Conservation (phyloP, 2,113 vertebrate genomes). For the Lathamus discolor region DNA sequence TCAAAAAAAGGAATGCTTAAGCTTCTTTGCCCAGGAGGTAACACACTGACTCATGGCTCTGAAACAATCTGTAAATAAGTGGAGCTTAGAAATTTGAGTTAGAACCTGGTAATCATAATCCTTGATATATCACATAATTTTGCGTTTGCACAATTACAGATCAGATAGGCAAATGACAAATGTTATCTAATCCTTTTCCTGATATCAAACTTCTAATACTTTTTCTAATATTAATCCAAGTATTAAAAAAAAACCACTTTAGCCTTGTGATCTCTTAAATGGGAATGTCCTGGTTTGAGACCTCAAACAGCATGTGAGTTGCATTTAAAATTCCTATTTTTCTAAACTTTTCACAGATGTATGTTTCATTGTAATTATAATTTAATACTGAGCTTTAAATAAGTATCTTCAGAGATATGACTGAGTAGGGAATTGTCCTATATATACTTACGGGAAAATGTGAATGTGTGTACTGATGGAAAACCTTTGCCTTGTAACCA, state of each 20-base stretch:
- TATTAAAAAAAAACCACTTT: neutral
- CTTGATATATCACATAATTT: neutral
- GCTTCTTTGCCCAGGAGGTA: neutral
- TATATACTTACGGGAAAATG: neutral
- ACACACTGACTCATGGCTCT: neutral
- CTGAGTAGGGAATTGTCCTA: neutral
- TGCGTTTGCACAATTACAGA: neutral
- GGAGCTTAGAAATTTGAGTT: neutral
- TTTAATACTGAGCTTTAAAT: neutral
- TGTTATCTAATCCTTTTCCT: neutral
- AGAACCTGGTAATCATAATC: neutral
- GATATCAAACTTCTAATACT: neutral
- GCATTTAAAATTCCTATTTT: neutral
- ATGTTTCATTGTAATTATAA: neutral
- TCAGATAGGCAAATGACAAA: neutral
- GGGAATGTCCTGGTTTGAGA: neutral
- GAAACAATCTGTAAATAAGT: neutral
- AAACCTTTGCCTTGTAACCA: neutral
- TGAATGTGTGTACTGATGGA: accelerated
- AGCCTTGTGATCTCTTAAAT: neutral
- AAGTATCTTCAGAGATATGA: neutral
- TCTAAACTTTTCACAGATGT: neutral
- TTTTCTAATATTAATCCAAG: neutral
- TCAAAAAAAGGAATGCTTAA: neutral
- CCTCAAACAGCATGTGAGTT: neutral